Conservation (phyloP, 2,113 vertebrate species). For the Antigone vipio region DNA sequence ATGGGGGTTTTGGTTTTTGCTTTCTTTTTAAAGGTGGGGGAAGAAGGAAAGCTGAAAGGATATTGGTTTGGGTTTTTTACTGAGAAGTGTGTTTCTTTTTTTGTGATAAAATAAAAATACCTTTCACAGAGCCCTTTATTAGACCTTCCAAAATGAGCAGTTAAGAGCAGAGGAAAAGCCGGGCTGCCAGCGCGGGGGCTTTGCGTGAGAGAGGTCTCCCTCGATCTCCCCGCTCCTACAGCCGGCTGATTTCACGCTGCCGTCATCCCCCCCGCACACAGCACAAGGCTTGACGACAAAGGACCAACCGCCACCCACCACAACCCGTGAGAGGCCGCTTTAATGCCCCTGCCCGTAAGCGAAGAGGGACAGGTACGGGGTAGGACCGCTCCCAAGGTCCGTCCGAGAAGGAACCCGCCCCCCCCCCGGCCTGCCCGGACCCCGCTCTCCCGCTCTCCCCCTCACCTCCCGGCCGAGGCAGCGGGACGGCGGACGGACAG, state of each 20-base stretch:
- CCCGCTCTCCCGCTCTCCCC: too few relatives aligned
- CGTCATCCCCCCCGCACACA: too few relatives aligned
- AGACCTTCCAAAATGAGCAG: not conserved
- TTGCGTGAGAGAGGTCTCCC: not conserved
- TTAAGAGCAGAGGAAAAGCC: not conserved
- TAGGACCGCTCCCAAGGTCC: not conserved
- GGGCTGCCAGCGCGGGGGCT: not conserved
- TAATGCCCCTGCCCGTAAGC: fast-evolving
- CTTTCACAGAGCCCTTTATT: not conserved
- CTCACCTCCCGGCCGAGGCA: not conserved
- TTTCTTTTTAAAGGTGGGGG: not conserved
- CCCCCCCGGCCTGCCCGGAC: too few relatives aligned
- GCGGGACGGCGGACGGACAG: not conserved
- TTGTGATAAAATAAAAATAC: not conserved
- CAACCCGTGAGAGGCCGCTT: not conserved
- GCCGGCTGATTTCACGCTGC: not conserved
- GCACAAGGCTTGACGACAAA: not conserved
- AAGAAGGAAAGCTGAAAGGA: not conserved
- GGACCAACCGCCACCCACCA: not conserved
- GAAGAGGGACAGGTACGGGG: fast-evolving
- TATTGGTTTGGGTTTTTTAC: too few relatives aligned
- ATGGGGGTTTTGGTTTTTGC: not conserved
- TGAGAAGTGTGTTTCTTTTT: not conserved
- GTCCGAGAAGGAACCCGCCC: not conserved
- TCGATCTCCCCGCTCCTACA: not conserved